Evolutionary conservation across 2,113 vertebrate species (phyloP).

Genomic region (Procavia capensis): DNA sequence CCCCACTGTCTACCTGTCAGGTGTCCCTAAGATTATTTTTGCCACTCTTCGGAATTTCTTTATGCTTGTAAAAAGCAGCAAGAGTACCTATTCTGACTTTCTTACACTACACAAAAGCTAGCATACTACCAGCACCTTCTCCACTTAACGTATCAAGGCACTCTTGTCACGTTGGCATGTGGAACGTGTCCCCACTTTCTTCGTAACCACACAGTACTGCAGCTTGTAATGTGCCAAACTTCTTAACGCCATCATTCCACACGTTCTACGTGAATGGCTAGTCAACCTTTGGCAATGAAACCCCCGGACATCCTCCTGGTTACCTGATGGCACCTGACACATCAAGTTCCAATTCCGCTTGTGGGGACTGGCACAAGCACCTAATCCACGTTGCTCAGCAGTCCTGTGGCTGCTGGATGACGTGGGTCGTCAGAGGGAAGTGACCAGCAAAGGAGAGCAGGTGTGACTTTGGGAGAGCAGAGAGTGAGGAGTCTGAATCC

Average conservation of each 20-base stretch:
- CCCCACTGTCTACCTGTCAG: neutral
- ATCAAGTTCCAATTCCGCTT: neutral
- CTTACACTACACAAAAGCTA: neutral
- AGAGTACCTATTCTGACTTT: neutral
- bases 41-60: neutral
- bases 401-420: neutral
- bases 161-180: neutral
- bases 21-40: neutral
- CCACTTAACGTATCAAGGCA: neutral
- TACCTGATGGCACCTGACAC: neutral
- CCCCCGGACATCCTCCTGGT: neutral
- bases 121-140: neutral
- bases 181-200: neutral
- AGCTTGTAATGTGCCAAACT: neutral
- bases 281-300: neutral
- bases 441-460: neutral
- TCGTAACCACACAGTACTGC: neutral
- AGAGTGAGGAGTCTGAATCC: neutral
- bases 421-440: neutral
- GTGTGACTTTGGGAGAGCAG: neutral
- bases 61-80: neutral
- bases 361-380: neutral
- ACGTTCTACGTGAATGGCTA: conserved; percentile 16
- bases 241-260: conserved; percentile 6
- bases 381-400: neutral